phyloP scores from a whole-genome alignment of 2,888 invertebrate genomes.

The Tenthredo notha region DNA sequence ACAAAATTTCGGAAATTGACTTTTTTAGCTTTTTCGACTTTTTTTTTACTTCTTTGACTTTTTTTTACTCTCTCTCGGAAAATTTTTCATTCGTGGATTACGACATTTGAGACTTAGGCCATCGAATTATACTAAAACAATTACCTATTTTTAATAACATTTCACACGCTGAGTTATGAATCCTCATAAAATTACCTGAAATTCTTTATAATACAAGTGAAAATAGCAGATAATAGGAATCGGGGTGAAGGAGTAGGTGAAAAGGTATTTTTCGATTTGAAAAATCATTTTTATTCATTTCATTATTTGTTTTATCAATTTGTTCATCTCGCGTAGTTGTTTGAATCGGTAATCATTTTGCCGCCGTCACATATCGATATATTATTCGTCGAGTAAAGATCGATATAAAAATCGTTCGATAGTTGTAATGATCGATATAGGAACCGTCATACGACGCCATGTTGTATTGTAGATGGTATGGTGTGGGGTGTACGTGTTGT shows the following conservation, averaged over 20 bases:
- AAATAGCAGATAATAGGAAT: neutral
- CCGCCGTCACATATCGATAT: neutral
- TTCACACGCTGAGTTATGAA: neutral
- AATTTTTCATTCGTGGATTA: no score
- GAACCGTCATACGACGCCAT: slow-evolving; percentile 55
- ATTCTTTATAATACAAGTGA: neutral
- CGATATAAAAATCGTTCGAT: neutral
- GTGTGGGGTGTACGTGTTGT: slow-evolving; percentile 63
- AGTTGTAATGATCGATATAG: slow-evolving; percentile 10
- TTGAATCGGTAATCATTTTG: neutral
- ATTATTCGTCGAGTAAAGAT: neutral
- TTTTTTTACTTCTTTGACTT: no score
- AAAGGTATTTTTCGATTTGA: neutral
- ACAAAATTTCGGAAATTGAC: no score
- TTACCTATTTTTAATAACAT: neutral
- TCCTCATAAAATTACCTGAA: neutral
- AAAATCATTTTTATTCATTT: neutral
- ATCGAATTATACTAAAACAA: neutral
- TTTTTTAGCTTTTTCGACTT: no score
- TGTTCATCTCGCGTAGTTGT: neutral
- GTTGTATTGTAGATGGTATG: slow-evolving; percentile 64
- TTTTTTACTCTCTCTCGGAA: no score
- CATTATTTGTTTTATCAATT: neutral
- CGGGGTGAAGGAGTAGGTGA: neutral
- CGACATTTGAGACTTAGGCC: no score